phyloP scores from a whole-genome alignment of 2,797 vertebrate genomes.

The Coregonus suidteri region DNA sequence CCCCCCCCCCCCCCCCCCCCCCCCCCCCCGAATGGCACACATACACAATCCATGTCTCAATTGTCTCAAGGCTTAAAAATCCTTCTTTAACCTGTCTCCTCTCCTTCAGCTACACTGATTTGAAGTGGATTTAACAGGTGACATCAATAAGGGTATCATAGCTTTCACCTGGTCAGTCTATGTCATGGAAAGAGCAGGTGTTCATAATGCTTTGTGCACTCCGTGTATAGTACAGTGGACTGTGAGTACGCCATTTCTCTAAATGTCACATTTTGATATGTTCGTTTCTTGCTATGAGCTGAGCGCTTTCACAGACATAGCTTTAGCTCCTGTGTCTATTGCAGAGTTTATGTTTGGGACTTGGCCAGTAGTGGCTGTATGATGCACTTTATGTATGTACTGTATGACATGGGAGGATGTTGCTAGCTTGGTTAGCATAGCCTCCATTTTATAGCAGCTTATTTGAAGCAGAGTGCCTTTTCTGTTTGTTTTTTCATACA shows the following conservation, averaged over 20 bases:
- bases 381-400: conserved; percentile 70
- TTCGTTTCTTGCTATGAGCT: conserved; percentile 17
- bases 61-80: too few relatives aligned
- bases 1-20: too few relatives aligned
- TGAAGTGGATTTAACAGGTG: too few relatives aligned
- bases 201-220: too few relatives aligned
- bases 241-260: not conserved
- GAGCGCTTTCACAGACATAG: conserved; percentile 8
- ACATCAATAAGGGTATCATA: too few relatives aligned
- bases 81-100: too few relatives aligned
- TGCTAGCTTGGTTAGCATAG: conserved; percentile 17
- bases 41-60: too few relatives aligned
- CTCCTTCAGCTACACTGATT: too few relatives aligned
- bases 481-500: conserved; percentile 19
- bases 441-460: conserved; percentile 28
- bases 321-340: not conserved
- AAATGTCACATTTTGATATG: not conserved
- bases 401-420: conserved; percentile 24
- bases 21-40: too few relatives aligned
- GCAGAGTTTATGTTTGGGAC: conserved; percentile 31
- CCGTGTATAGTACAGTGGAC: not conserved
- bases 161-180: too few relatives aligned
- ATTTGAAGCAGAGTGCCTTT: conserved; percentile 61
- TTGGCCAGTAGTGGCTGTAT: conserved; percentile 32
- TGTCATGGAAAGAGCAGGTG: too few relatives aligned